Evolutionary conservation across 2,888 invertebrate genomes (phyloP).

Genomic region (Dorcus parallelipipedus): DNA sequence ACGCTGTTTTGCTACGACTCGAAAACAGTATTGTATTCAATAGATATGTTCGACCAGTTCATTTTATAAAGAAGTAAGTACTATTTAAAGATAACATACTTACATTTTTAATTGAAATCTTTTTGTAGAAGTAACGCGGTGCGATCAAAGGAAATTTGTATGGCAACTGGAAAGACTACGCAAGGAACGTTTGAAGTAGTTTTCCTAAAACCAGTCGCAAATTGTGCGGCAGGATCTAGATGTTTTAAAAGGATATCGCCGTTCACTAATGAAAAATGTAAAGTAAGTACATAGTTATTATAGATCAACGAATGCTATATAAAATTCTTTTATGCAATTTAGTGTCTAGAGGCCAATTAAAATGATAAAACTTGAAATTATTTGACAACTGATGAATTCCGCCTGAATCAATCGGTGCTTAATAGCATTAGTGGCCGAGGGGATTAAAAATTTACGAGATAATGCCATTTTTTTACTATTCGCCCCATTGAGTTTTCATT

Average conservation of each 20-base stretch:
- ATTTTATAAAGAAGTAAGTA: constrained; percentile 27
- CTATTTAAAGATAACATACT: constrained; percentile 40
- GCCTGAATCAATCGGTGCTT: too few relatives aligned
- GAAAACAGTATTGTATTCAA: constrained; percentile 57
- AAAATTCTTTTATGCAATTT: too few relatives aligned
- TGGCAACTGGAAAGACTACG: constrained; percentile 59
- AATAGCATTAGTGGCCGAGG: too few relatives aligned
- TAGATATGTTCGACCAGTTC: constrained; percentile 64
- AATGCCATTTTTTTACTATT: constrained; percentile 3
- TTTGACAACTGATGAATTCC: too few relatives aligned
- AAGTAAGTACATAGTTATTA: constrained; percentile 16
- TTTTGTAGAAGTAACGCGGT: constrained; percentile 10
- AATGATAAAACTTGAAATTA: too few relatives aligned
- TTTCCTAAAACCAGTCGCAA: constrained; percentile 51
- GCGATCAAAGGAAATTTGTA: constrained; percentile 51
- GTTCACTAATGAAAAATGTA: constrained; percentile 15
- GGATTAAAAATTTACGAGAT: neutral
- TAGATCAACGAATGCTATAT: too few relatives aligned
- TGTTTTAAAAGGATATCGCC: constrained; percentile 52
- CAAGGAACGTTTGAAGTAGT: constrained; percentile 54
- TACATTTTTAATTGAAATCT: neutral
- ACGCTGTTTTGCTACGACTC: constrained; percentile 63
- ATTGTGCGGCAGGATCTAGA: constrained; percentile 54
- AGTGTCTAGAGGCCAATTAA: too few relatives aligned
- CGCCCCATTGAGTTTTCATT: neutral